These are phyloP conservation scores for Zoanthus sociatus DNA, from an alignment of 92 coral and sea anemone genomes.

Conservation along the genomic window DNA sequence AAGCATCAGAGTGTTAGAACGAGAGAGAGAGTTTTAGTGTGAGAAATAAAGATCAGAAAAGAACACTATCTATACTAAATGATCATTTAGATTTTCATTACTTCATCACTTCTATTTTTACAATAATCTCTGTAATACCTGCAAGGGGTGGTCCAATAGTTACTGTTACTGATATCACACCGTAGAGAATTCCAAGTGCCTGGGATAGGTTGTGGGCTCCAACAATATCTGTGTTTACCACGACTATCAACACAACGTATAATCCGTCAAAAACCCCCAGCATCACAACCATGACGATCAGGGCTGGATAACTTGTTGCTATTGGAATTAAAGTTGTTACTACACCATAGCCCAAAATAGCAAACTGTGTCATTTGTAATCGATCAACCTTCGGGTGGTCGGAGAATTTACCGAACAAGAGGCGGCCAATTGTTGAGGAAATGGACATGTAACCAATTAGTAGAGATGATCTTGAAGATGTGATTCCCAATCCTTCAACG, in stretches of 20 bases:
- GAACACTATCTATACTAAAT: too few relatives aligned
- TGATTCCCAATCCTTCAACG: slow-evolving; percentile 75
- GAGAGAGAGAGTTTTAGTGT: too few relatives aligned
- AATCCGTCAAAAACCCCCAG: slow-evolving; percentile 93
- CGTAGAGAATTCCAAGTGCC: slow-evolving; percentile 88
- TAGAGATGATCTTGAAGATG: slow-evolving; percentile 70
- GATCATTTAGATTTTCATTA: too few relatives aligned
- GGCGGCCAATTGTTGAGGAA: slow-evolving; percentile 90
- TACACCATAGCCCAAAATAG: slow-evolving; percentile 85
- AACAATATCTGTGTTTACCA: slow-evolving; percentile 87
- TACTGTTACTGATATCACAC: slow-evolving; percentile 82
- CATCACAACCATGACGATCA: slow-evolving; percentile 77
- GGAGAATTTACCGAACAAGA: slow-evolving; percentile 90
- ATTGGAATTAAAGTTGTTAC: slow-evolving; percentile 80
- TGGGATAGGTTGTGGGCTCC: slow-evolving; percentile 86
- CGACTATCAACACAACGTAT: slow-evolving; percentile 89
- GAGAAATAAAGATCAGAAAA: too few relatives aligned
- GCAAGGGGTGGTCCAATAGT: slow-evolving; percentile 96
- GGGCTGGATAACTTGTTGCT: slow-evolving; percentile 69
- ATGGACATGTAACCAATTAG: slow-evolving; percentile 95
- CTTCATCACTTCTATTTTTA: too few relatives aligned
- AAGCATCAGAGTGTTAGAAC: too few relatives aligned
- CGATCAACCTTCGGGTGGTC: slow-evolving; percentile 96
- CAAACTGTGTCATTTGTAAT: slow-evolving; percentile 88
- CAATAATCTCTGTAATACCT: slow-evolving; percentile 52